Evolutionary conservation across 2,888 invertebrate genomes (phyloP), one percentile per base, ranked within the genome.

Genomic region (Tanypteryx hageni): DNA sequence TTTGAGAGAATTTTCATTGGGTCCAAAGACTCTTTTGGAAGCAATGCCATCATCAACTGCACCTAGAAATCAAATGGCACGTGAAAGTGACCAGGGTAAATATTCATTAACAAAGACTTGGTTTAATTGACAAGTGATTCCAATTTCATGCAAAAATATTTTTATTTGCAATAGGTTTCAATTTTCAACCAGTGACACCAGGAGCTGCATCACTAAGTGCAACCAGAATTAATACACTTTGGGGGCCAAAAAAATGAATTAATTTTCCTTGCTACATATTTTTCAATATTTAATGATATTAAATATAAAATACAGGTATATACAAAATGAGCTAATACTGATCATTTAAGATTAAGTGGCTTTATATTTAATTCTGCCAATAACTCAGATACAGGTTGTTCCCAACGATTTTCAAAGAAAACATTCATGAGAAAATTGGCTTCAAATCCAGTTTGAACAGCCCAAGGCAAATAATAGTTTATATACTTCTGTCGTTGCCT

Each of bases 341-440:
- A 93, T 94, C 94, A 92, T 92, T 95, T 13, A 11, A 89, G 44
- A 64, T 44, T 93, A 93, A 97, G 95, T 92, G 96, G 96, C 91
- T 95, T 95, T 93, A 99, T 97, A 94, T 98, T 97, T 94, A 98
- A 96, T 95, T 99, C 98, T 93, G 95, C 95, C 94, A 98, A 96
- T 93, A 99, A 96, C 68, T 98, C 98, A 44, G 96, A 95, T 82
- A 99, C 95, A 83, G 97, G 96, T 95, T 98, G 98, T 91, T 98
- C 98, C 99, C 99, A 99, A 93, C 99, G 96, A 95, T 98, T 97
- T 95, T 99, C 99, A 96, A 97, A 99, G 95, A 98, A 99, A 92
- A 99, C 95, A 94, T 98, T 97, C 96, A 99, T 96, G 93, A 99
- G 95, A 94, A 98, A 98, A 93, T 97, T 97, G 4, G 98, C 97